These are phyloP conservation scores for Stenurella melanura DNA, from an alignment of 2,888 invertebrate genomes.

Conservation along the genomic window DNA sequence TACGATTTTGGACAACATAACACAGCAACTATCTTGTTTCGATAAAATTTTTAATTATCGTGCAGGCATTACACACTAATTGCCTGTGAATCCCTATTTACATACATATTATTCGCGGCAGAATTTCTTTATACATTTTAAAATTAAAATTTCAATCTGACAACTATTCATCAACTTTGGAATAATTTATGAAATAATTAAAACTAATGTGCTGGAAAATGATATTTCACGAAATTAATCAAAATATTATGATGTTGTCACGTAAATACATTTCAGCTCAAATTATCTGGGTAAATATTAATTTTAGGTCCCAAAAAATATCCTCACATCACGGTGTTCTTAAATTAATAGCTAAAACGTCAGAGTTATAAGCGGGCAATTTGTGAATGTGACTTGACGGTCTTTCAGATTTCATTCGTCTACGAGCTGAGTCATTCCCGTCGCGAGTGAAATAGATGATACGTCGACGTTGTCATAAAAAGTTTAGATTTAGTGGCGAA, in stretches of 20 bases:
- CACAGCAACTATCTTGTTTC: too few species aligned
- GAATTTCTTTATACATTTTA: too few species aligned
- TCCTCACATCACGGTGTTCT: neutral
- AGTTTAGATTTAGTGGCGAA: conserved; percentile 17
- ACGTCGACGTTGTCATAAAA: conserved; percentile 20
- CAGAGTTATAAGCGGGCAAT: conserved; percentile 31
- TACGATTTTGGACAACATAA: too few species aligned
- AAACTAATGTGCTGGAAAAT: conserved; percentile 2
- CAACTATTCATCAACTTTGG: neutral
- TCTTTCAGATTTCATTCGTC: conserved; percentile 32
- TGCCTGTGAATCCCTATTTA: too few species aligned
- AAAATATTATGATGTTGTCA: conserved; percentile 1
- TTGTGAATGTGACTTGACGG: conserved; percentile 34
- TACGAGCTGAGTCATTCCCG: conserved; percentile 11
- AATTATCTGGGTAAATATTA: conserved; percentile 3
- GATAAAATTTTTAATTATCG: too few species aligned
- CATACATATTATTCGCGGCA: too few species aligned
- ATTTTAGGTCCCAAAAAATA: neutral
- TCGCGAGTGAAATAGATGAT: conserved; percentile 18
- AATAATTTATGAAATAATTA: neutral
- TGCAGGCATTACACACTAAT: too few species aligned
- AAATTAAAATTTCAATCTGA: neutral
- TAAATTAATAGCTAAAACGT: conserved; percentile 28
- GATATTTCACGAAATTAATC: conserved; percentile 1
- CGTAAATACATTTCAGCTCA: neutral